Percentiles rank a stretch among this genome's conserved stretches.
Evolutionary conservation across 2,797 vertebrate genomes (phyloP).

Genomic region (Eulemur rubriventer): DNA sequence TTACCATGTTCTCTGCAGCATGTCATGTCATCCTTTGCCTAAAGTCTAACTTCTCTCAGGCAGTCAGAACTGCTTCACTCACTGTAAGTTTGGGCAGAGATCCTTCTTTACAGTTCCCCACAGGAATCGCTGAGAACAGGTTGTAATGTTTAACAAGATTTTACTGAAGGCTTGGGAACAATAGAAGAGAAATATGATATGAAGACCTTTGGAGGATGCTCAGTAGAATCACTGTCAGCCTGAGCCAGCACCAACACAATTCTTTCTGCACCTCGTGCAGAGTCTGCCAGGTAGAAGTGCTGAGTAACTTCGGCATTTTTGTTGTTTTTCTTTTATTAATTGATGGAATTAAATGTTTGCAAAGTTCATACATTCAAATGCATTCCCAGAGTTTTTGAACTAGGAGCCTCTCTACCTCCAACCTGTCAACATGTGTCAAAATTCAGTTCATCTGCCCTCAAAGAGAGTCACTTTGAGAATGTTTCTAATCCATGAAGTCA

Average conservation of each 20-base stretch:
- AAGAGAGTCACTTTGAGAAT: neutral
- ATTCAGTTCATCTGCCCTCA: neutral
- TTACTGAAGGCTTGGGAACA: constrained; percentile 52
- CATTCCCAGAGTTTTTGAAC: neutral
- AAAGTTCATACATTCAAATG: neutral
- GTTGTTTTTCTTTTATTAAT: neutral
- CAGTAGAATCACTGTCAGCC: neutral
- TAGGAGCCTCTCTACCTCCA: neutral
- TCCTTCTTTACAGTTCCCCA: neutral
- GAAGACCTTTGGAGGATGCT: neutral
- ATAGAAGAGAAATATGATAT: constrained; percentile 34
- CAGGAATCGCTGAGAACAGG: constrained; percentile 31
- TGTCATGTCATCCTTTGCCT: neutral
- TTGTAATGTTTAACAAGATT: constrained; percentile 59
- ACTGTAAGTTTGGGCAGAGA: neutral
- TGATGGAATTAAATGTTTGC: neutral
- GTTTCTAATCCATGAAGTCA: neutral
- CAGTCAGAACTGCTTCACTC: neutral
- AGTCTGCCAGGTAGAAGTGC: neutral
- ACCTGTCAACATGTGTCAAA: neutral
- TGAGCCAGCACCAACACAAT: accelerated
- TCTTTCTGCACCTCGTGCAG: neutral
- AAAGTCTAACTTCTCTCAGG: neutral
- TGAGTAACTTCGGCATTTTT: neutral
- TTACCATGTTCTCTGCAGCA: neutral